phyloP scores from a whole-genome alignment of 2,888 invertebrate species.

The Macrosoma leucophasiata region DNA sequence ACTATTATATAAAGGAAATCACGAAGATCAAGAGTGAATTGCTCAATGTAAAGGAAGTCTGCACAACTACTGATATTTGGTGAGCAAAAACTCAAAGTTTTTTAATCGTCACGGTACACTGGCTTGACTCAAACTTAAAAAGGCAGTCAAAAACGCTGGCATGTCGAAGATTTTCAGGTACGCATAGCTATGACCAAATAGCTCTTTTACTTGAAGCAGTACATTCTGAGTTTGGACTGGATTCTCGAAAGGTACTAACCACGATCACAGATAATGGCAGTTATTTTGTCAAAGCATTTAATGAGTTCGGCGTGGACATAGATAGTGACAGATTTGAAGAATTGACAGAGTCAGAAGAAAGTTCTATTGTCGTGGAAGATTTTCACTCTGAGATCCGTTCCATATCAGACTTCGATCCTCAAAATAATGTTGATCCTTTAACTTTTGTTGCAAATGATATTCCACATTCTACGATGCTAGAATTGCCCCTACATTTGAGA shows the following conservation, averaged over 20 bases:
- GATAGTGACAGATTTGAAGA: neutral
- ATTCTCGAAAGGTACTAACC: constrained; percentile 13
- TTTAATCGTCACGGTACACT: neutral
- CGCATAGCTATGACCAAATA: neutral
- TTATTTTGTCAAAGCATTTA: constrained; percentile 13
- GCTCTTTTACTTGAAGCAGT: constrained; percentile 1
- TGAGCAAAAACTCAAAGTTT: neutral
- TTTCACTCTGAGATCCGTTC: neutral
- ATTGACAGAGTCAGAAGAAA: neutral
- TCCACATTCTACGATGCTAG: constrained; percentile 7
- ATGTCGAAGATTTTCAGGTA: constrained; percentile 3
- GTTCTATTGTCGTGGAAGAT: constrained; percentile 1
- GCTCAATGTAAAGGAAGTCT: neutral
- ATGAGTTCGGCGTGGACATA: constrained; percentile 9
- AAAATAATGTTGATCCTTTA: constrained; percentile 1
- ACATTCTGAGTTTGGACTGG: constrained; percentile 3
- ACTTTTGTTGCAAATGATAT: neutral
- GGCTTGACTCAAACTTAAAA: neutral
- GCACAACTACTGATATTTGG: constrained; percentile 2
- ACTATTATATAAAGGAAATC: neutral
- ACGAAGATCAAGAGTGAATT: constrained; percentile 3
- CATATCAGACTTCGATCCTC: no score
- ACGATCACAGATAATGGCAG: constrained; percentile 19
- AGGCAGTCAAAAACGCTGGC: constrained; percentile 1
- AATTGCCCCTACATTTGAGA: constrained; percentile 21